Base-by-base conservation (phyloP, 2,797 vertebrate genomes). In the Spatula versicolor region DNA sequence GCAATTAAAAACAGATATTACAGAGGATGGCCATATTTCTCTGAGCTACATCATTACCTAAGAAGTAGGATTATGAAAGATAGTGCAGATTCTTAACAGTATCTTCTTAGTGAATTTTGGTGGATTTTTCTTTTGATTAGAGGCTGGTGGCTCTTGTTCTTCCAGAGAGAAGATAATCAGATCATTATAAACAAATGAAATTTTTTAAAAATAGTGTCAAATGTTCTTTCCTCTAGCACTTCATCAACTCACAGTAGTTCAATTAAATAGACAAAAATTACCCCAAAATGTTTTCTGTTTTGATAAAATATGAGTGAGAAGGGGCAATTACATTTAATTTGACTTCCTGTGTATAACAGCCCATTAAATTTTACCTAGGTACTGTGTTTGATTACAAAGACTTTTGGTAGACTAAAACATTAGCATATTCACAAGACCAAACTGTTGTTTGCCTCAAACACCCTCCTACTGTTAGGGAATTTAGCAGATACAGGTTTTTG, bases 391-490 rank as follows among this genome's bases (percentile, higher is more conserved):
- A 28, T 19, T 31, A 5, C 64, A 17, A 8, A 50, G 84, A 8
- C 10, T 33, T 37, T 22, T 9, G 23, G 35, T 23, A 41, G 50
- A 30, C 28, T 14, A 3, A 20, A n/a, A 2, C 12, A 3, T 7
- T 5, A 6, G 25, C 7, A 0, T 8, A 3, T 30, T 41, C 22
- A 13, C 45, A 18, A 8, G 69, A 7, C 50, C 21, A 6, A 21
- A 11, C n/a, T 41, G 69, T 8, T 71, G 18, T 15, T 31, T 26
- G 11, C 25, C 30, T 39, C 7, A 1, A 14, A 88, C 56, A 68
- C 48, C 62, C 45, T 23, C 52, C 64, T 33, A 11, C 25, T 9
- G 25, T 9, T 12, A 2, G 26, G 41, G 52, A 13, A 26, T 33
- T 45, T 7, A 20, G 7, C 13, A 13, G 63, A 1, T 18, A 5